Evolutionary conservation across 2,113 vertebrate genomes (phyloP), one percentile per base, ranked within the genome.

Genomic region (Garra rufa): DNA sequence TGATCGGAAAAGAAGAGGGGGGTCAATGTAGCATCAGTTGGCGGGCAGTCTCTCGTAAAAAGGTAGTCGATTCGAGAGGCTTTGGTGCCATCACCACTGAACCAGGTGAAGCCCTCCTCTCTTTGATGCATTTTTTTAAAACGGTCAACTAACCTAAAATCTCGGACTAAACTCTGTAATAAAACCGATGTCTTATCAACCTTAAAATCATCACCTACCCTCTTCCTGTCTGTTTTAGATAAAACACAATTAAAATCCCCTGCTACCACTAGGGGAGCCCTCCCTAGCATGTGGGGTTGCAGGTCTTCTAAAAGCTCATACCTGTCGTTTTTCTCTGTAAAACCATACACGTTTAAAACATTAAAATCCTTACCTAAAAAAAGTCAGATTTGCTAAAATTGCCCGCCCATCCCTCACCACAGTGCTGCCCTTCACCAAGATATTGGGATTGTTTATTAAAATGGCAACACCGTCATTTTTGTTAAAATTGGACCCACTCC

Each of bases 241-340:
- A 82, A 50, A 44, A 80, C 34, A n/a, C 57, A 80, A 30, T 85
- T 74, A 34, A 46, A 67, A 41, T 55, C 76, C n/a, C 71, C 73
- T 10, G 14, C 71, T 2, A 75, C n/a, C 1, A 75, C 24, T 1
- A 74, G 4, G 2, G 43, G 71, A 0, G 3, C 71, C 71, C 24
- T 74, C 1, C 71, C 71, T 14, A 70, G 0, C 67, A 43, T 43
- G 38, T 70, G 67, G 67, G 38, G 41, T 43, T 44, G 70, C 41
- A 73, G 13, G 0, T 59, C 10, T 0, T 59, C 46, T 24, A 43
- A 74, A 48, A 48, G n/a, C 3, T 73, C n/a, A 15, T 50, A 4
- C 2, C 24, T 71, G 0, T 73, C 17, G 1, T 73, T 63, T 7
- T n/a, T 43, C 0, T 0, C 3, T 9, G 8, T 48, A 48, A 9